phyloP scores from a whole-genome alignment of 1,140 invertebrate genomes.

The Venustaconcha ellipsiformis region DNA sequence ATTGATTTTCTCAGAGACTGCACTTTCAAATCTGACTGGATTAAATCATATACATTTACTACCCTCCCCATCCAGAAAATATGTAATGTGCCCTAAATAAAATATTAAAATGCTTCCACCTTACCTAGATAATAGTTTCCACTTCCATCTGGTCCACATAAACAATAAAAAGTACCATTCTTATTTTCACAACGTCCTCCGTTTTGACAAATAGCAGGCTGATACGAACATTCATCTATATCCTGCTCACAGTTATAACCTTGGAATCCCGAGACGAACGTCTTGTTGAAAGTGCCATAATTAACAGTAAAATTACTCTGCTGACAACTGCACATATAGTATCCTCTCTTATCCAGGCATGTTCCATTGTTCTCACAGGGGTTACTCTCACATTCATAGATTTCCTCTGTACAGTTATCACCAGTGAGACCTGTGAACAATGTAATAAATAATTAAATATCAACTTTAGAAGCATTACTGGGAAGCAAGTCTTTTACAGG shows the following conservation, averaged over 20 bases:
- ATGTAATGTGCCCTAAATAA: no score
- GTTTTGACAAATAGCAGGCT: constrained; percentile 43
- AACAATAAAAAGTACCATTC: constrained; percentile 30
- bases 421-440: constrained; percentile 9
- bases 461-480: no score
- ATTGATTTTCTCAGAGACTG: no score
- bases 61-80: no score
- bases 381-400: constrained; percentile 71
- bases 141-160: constrained; percentile 19
- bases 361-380: constrained; percentile 66
- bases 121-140: constrained; percentile 35
- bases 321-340: constrained; percentile 80
- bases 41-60: no score
- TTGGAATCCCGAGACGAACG: constrained; percentile 41
- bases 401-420: constrained; percentile 90
- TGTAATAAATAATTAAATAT: background rate
- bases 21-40: no score
- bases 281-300: constrained; percentile 6
- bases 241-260: constrained; percentile 52
- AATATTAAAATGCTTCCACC: background rate
- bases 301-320: constrained; percentile 3
- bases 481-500: no score
- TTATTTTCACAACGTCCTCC: constrained; percentile 45
- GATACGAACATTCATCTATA: constrained; percentile 49
- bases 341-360: constrained; percentile 71